phyloP scores from a whole-genome alignment of 2,797 vertebrate species.

The Yasuhikotakia modesta region DNA sequence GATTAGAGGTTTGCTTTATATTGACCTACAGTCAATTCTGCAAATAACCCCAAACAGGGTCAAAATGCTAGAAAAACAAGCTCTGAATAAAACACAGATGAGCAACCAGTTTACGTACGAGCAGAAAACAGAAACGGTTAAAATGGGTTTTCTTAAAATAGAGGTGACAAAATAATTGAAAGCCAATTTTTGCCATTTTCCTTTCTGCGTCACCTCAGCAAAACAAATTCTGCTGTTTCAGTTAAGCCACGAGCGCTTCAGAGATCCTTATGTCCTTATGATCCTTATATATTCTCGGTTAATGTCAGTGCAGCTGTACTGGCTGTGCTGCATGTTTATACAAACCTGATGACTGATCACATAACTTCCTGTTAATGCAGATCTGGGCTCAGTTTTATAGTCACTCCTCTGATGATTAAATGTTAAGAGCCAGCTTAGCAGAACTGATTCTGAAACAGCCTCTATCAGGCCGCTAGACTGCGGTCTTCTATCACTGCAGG shows the following conservation, averaged over 20 bases:
- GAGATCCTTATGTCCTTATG: no score
- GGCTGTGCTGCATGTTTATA: background rate
- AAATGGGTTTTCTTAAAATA: background rate
- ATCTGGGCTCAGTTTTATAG: constrained; percentile 32
- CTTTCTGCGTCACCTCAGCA: constrained; percentile 2
- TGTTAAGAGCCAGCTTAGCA: background rate
- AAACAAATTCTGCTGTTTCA: constrained; percentile 3
- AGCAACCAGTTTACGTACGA: background rate
- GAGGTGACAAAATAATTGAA: constrained; percentile 8
- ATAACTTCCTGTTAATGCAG: background rate
- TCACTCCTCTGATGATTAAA: constrained; percentile 13
- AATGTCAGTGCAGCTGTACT: background rate
- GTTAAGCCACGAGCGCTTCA: background rate
- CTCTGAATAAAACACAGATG: background rate
- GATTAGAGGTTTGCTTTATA: background rate
- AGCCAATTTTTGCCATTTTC: background rate
- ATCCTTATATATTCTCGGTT: background rate
- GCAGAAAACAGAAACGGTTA: background rate
- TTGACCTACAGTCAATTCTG: background rate
- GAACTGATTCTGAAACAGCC: constrained; percentile 16
- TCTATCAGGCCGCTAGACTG: constrained; percentile 2
- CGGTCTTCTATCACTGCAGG: constrained; percentile 3
- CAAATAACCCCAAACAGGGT: background rate
- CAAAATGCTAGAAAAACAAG: background rate
- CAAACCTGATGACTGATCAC: constrained; percentile 1